A percentile compares a stretch with the other conserved stretches of the same genome.
phyloP scores from a whole-genome alignment of 2,797 vertebrate species.

The Sparidentex hasta region DNA sequence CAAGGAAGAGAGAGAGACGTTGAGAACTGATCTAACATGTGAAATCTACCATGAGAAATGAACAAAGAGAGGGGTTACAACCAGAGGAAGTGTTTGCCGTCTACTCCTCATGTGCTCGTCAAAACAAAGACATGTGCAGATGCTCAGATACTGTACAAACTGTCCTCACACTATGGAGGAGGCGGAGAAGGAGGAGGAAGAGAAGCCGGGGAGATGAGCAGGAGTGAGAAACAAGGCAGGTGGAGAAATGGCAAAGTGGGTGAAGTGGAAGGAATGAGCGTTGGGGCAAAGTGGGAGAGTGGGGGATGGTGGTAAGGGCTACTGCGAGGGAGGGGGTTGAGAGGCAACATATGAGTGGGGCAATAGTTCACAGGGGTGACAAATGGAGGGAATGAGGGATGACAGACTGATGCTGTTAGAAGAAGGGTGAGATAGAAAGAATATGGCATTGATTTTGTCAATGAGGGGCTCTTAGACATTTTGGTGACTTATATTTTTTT shows the following conservation, averaged over 20 bases:
- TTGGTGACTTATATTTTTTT: background rate
- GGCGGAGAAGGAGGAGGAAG: conserved; percentile 10
- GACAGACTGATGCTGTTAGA: conserved; percentile 65
- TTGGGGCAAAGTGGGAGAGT: conserved; percentile 56
- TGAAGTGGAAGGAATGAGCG: conserved; percentile 84
- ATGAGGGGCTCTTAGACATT: conserved; percentile 6
- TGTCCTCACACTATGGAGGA: conserved; percentile 30
- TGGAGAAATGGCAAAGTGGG: conserved; percentile 78
- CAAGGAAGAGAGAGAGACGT: conserved; percentile 14
- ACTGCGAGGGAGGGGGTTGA: conserved; percentile 64
- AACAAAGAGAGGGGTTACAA: conserved; percentile 32
- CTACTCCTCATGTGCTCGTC: conserved; percentile 43
- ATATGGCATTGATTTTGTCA: conserved; percentile 10
- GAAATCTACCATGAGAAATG: conserved; percentile 15
- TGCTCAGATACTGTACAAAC: conserved; percentile 38
- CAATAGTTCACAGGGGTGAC: conserved; percentile 76
- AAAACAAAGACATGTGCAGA: conserved; percentile 56
- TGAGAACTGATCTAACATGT: conserved; percentile 13
- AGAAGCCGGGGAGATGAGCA: conserved; percentile 34
- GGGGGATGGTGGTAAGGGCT: conserved; percentile 71
- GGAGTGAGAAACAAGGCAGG: conserved; percentile 77
- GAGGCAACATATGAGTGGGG: conserved; percentile 78
- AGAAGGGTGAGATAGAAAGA: conserved; percentile 33
- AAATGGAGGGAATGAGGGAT: conserved; percentile 60
- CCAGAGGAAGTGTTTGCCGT: conserved; percentile 12